Percentiles rank a stretch among this genome's conserved stretches.
Conservation (phyloP, 2,113 vertebrate species). For the Thinocorus orbignyianus region DNA sequence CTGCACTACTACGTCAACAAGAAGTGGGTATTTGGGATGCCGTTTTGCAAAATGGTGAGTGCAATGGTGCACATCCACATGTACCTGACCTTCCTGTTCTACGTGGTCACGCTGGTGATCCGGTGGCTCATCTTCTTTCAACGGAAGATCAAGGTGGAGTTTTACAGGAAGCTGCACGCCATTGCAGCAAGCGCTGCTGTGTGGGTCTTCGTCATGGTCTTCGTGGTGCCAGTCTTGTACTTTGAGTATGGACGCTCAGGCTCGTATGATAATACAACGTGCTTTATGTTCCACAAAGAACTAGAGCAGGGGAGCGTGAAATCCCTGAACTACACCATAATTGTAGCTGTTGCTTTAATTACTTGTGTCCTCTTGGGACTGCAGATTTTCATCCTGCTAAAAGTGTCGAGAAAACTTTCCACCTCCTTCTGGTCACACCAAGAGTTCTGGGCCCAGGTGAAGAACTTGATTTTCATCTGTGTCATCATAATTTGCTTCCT, state of each 20-base stretch:
- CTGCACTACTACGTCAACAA: conserved; percentile 77
- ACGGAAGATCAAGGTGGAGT: conserved; percentile 72
- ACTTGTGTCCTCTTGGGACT: conserved; percentile 68
- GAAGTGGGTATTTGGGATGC: conserved; percentile 59
- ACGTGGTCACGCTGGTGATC: conserved; percentile 81
- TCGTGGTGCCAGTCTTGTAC: conserved; percentile 53
- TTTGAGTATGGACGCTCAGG: conserved; percentile 70
- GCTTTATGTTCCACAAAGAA: conserved; percentile 81
- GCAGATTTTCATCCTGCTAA: conserved; percentile 76
- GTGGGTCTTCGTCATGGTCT: conserved; percentile 78
- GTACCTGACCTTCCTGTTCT: conserved; percentile 90
- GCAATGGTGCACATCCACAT: conserved; percentile 91
- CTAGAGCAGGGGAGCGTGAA: neutral
- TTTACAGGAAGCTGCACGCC: conserved; percentile 79
- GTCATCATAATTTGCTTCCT: conserved; percentile 85
- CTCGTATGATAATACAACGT: neutral
- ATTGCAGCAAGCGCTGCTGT: conserved; percentile 70
- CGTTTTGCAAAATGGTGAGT: conserved; percentile 82
- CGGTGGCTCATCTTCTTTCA: conserved; percentile 83
- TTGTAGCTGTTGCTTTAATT: conserved; percentile 49
- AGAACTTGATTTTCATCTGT: conserved; percentile 85
- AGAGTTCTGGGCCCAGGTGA: conserved; percentile 87
- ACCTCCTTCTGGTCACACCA: conserved; percentile 75
- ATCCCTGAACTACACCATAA: conserved; percentile 78
- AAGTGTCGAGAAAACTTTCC: conserved; percentile 66